Evolutionary conservation across 2,888 invertebrate species (phyloP), one percentile per base, ranked within the genome.

Genomic region (Yponomeuta evonymella): DNA sequence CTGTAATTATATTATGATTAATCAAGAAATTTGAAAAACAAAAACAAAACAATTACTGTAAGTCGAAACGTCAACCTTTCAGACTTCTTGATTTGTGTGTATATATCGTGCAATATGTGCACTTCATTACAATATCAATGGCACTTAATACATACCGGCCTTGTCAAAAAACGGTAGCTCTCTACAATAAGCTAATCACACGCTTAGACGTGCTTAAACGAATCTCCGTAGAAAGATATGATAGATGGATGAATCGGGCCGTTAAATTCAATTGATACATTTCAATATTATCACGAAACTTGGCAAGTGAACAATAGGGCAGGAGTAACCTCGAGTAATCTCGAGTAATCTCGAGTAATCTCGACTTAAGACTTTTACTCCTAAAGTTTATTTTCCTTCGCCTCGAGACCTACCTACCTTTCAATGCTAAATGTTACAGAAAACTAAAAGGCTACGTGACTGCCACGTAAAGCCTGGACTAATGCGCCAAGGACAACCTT

Each of bases 91-190:
- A 58, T 58, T 15, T 58, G 51, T 58, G 12, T 58, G 51, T 15
- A 58, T 15, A 58, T 10, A 4, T 12, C 51, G 1, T 15, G 15
- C 51, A 58, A 15, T 58, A 15, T 58, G 12, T 58, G 4, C 74
- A 78, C 78, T 80, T 83, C 86, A 88, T 87, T 86, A 86, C 81
- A 79, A 4, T 79, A 76, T 81, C 79, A 80, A 83, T 84, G 76
- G 81, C 77, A 79, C 79, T 83, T 83, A 85, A 84, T 84, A 83
- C 81, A 76, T 76, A 51, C 58, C 78, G 82, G 81, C 88, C 89
- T 87, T 88, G 87, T 86, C 85, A 83, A 80, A 75, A 84, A 89
- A 90, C 90, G 86, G 91, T 90, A 90, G 91, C 89, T 75, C 70
- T 73, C 74, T 75, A 90, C 90, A 90, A 91, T 89, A 81, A 81